Evolutionary conservation across 2,888 invertebrate genomes (phyloP).

Genomic region (Ypsolopha scabrella): DNA sequence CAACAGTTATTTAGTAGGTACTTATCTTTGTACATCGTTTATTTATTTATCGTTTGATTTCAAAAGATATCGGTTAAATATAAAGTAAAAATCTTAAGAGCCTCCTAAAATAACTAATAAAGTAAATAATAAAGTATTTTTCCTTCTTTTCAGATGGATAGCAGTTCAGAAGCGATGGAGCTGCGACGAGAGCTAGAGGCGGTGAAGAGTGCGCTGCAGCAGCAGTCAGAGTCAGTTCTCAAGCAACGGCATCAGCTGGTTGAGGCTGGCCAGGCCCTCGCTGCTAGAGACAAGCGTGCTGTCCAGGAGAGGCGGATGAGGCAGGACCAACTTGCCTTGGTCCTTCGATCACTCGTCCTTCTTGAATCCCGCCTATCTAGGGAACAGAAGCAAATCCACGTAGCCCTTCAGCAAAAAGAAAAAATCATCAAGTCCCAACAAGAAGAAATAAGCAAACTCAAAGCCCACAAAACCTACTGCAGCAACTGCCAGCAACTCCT

Average conservation of each 20-base stretch:
- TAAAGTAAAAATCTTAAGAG: too few relatives aligned
- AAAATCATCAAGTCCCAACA: constrained; percentile 78
- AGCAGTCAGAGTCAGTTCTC: constrained; percentile 72
- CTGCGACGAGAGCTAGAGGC: constrained; percentile 74
- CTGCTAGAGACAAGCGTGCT: constrained; percentile 70
- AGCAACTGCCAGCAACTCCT: constrained; percentile 63
- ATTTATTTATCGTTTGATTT: too few relatives aligned
- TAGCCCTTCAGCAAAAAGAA: constrained; percentile 77
- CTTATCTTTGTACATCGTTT: too few relatives aligned
- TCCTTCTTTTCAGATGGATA: constrained; percentile 72
- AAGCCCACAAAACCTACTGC: constrained; percentile 62
- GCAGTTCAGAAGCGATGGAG: constrained; percentile 71
- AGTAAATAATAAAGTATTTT: too few relatives aligned
- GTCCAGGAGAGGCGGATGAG: constrained; percentile 73
- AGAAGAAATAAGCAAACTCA: constrained; percentile 75
- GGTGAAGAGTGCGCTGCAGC: constrained; percentile 74
- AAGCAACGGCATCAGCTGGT: constrained; percentile 77
- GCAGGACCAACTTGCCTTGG: constrained; percentile 78
- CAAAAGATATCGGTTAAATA: too few relatives aligned
- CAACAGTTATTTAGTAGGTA: too few relatives aligned
- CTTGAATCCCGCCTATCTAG: constrained; percentile 79
- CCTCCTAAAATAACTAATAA: too few relatives aligned
- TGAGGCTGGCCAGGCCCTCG: constrained; percentile 72
- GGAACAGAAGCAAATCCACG: constrained; percentile 79
- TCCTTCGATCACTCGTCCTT: constrained; percentile 76